Evolutionary conservation across 2,888 invertebrate species (phyloP), one percentile per base, ranked within the genome.

Genomic region (Teleogryllus oceanicus): DNA sequence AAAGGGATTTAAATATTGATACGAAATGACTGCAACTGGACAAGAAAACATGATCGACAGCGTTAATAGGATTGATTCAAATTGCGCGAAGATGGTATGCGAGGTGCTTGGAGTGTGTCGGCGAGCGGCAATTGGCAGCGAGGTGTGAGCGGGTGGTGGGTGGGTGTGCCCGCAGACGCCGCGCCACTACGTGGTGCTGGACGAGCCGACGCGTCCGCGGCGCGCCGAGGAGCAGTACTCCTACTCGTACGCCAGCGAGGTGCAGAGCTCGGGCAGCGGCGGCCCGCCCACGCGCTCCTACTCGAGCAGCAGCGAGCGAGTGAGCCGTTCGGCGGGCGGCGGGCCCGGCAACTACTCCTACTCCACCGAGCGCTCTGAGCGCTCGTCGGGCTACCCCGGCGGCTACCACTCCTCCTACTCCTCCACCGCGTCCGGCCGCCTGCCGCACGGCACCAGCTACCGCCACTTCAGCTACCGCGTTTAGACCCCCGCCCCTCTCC

Each of bases 391-490:
- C 83, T 94, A 94, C 83, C 95, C 95, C 84, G 92, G 95, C 84
- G 93, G 94, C 85, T 95, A 95, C 89, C 88, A 87, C 84, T 90
- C 91, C 82, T 94, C 94, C 86, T 95, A 95, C 89, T 93, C 93
- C 84, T 93, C 94, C 83, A 91, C 92, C 85, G 88, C 92, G 84
- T 92, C 93, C 87, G 95, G 95, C 87, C 92, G 93, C 87, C 90
- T 95, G 87, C 96, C 95, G 83, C 92, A 93, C 86, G 95, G 95
- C 87, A 94, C 93, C 86, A 89, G 88, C 85, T 95, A 95, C 89
- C 94, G 95, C 85, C 94, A 95, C 88, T 95, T 92, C 90, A 94
- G 94, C 85, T 95, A 95, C 89, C 93, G 94, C 88, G 94, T 95
- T 87, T 96, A 93, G 91, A 86, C 83, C 83, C 85, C 85, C 84